Percentiles rank a stretch among this genome's conserved stretches.
Conservation (phyloP, 1,140 invertebrate genomes). For the Patella vulgata region DNA sequence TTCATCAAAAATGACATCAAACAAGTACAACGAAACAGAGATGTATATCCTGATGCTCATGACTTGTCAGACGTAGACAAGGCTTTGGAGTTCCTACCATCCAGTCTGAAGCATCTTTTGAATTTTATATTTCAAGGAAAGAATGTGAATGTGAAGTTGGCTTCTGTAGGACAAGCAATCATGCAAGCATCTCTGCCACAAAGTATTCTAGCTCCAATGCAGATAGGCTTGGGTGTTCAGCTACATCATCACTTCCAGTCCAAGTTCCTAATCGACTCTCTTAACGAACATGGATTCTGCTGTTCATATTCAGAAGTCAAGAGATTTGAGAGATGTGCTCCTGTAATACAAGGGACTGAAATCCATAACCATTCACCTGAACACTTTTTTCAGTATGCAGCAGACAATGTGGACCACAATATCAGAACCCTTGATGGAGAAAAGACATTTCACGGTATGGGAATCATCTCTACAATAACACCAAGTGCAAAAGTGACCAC, state of each 20-base stretch:
- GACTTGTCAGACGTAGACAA: constrained; percentile 7
- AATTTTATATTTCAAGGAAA: constrained; percentile 11
- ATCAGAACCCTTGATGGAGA: constrained; percentile 23
- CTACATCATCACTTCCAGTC: constrained; percentile 43
- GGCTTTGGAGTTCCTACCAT: constrained; percentile 6
- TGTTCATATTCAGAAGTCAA: constrained; percentile 39
- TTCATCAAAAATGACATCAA: too few relatives aligned
- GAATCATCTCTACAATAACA: constrained; percentile 22
- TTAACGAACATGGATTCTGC: constrained; percentile 37
- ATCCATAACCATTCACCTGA: background rate
- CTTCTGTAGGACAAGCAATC: constrained; percentile 42
- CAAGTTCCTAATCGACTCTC: constrained; percentile 36
- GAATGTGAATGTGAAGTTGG: constrained; percentile 22
- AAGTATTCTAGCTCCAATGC: constrained; percentile 42
- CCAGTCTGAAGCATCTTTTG: constrained; percentile 10
- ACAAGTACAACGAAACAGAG: constrained; percentile 15
- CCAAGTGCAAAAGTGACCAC: constrained; percentile 5
- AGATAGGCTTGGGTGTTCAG: constrained; percentile 47
- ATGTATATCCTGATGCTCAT: constrained; percentile 6
- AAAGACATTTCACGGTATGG: constrained; percentile 40
- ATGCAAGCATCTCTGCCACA: constrained; percentile 40
- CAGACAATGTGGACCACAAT: constrained; percentile 39
- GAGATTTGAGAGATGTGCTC: constrained; percentile 26
- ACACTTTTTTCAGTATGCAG: constrained; percentile 24
- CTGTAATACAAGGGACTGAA: background rate